Conservation (phyloP, 1,140 invertebrate genomes). For the Leptinotarsa defecta region DNA sequence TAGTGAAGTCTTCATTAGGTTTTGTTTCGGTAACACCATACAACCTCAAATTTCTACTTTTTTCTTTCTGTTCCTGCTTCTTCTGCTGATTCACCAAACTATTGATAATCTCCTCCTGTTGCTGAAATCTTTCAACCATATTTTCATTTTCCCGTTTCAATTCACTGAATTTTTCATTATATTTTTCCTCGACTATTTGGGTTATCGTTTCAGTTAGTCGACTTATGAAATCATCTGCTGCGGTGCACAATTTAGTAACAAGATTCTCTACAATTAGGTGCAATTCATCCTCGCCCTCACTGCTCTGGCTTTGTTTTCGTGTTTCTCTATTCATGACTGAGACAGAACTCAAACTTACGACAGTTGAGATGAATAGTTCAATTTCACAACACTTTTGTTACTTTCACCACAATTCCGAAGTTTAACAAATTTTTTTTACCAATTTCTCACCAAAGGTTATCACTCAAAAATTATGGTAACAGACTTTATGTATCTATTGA, state of each 20-base stretch:
- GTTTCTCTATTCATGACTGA: conserved; percentile 1
- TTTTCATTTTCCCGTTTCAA: conserved; percentile 19
- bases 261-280: conserved; percentile 7
- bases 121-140: conserved; percentile 9
- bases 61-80: conserved; percentile 2
- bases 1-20: neutral
- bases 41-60: conserved; percentile 12
- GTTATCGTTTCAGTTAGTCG: conserved; percentile 11
- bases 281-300: conserved; percentile 14
- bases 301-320: conserved; percentile 15
- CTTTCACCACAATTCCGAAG: neutral
- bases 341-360: conserved; percentile 1
- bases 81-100: conserved; percentile 7
- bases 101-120: conserved; percentile 8
- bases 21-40: neutral
- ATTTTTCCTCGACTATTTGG: conserved; percentile 14
- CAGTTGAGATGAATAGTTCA: neutral
- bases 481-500: too few species aligned
- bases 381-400: conserved; percentile 3
- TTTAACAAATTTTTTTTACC: neutral
- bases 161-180: conserved; percentile 6
- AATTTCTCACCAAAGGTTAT: neutral
- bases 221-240: conserved; percentile 4
- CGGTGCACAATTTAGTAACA: conserved; percentile 10
- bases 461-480: too few species aligned